Evolutionary conservation across 2,113 vertebrate genomes (phyloP), one percentile per base, ranked within the genome.

Genomic region (Pseudorhombus dupliciocellatus): DNA sequence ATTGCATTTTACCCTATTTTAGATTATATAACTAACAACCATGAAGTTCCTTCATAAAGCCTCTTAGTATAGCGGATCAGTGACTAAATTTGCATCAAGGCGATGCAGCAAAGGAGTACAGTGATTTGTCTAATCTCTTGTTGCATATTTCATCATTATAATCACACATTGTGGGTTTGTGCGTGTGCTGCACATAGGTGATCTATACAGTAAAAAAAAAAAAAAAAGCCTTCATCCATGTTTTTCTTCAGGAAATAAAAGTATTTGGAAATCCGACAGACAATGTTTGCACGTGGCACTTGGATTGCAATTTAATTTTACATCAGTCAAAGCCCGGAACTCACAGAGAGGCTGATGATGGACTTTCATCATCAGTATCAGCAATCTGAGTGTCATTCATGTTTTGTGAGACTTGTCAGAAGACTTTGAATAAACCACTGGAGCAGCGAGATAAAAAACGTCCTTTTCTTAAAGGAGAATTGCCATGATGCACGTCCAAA

Each of bases 21-120:
- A 90, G 92, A 93, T 93, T 90, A 90, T 91, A 90, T 88, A 91
- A 91, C 90, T 91, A 93, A 94, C 90, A 93, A 90, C 86, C 93
- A 88, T 94, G 90, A 93, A 90, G 86, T 91, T 90, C 85, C 87
- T 81, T 61, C 83, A 92, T 91, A 93, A 94, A 93, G 92, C 93
- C 92, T 92, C 92, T 94, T 94, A 94, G 91, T 83, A 88, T 84
- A 88, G 84, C 80, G 86, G 89, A 93, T 94, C 92, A 93, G 91
- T 88, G 89, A 66, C 83, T 86, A 87, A 73, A 92, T 93, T 94
- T 91, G 92, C 92, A 93, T 94, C 70, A 75, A 88, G 87, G 75
- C 87, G 66, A 87, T 89, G 81, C 88, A 80, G 87, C 83, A 89
- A 76, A 73, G 79, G 75, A 91, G 92, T 88, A 75, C 87, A 91